A percentile compares a stretch with the other conserved stretches of the same genome.
phyloP scores from a whole-genome alignment of 2,888 invertebrate genomes.

The Xestia rhomboidea region DNA sequence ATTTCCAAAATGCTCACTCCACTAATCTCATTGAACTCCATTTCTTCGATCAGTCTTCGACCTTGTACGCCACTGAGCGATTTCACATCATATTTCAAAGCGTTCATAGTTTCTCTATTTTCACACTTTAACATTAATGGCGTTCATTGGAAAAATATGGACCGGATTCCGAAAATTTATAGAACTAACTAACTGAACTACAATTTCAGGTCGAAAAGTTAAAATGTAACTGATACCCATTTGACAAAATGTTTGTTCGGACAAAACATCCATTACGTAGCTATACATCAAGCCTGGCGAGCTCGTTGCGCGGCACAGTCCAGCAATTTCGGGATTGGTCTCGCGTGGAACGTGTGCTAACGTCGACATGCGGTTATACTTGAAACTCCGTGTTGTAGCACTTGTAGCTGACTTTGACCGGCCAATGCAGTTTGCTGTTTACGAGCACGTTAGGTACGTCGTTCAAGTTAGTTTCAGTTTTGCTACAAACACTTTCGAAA shows the following conservation, averaged over 20 bases:
- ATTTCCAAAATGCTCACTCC: constrained; percentile 24
- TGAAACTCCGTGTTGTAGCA: constrained; percentile 37
- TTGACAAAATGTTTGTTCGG: constrained; percentile 45
- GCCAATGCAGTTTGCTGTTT: constrained; percentile 41
- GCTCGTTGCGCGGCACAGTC: constrained; percentile 11
- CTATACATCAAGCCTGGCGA: constrained; percentile 21
- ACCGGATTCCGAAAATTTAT: constrained; percentile 16
- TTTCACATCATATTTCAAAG: constrained; percentile 55
- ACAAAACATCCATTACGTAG: constrained; percentile 47
- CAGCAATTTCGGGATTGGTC: constrained; percentile 36
- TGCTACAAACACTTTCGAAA: constrained; percentile 35
- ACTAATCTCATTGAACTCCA: constrained; percentile 26
- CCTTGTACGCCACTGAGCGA: constrained; percentile 32
- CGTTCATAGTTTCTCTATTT: constrained; percentile 38
- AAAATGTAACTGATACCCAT: constrained; percentile 44
- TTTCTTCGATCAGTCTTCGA: constrained; percentile 41
- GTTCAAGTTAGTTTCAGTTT: constrained; percentile 46
- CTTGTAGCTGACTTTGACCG: constrained; percentile 46
- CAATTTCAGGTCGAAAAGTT: constrained; percentile 30
- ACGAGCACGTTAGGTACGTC: constrained; percentile 33
- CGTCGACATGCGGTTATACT: constrained; percentile 34
- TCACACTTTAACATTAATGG: constrained; percentile 43
- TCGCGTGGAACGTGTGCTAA: constrained; percentile 34
- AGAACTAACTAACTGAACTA: constrained; percentile 1
- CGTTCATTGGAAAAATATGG: constrained; percentile 41